A percentile compares a stretch with the other conserved stretches of the same genome.
These are phyloP conservation scores for Marisa cornuarietis DNA, from an alignment of 1,140 invertebrate species.

Conservation along the genomic window DNA sequence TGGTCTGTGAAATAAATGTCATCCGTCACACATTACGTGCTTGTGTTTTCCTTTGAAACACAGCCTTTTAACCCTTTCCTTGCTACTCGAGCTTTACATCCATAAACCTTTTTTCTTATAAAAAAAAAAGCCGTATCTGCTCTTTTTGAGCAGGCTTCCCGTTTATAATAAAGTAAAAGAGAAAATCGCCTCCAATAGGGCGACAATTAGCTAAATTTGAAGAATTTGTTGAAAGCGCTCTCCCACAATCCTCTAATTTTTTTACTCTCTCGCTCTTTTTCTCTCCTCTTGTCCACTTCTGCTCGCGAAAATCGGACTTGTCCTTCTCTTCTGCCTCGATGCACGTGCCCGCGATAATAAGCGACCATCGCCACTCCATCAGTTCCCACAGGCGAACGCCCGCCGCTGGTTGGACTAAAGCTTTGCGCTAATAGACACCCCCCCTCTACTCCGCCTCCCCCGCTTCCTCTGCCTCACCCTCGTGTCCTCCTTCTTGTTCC, in stretches of 20 bases:
- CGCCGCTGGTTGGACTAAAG: not conserved
- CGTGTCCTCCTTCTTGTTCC: not conserved
- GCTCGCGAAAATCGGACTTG: not conserved
- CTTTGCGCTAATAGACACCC: not conserved
- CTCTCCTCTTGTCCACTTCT: no score
- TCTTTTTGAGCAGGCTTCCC: not conserved
- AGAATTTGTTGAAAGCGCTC: not conserved
- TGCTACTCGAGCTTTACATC: not conserved
- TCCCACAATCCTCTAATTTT: not conserved
- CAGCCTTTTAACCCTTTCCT: not conserved
- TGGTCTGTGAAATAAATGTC: not conserved
- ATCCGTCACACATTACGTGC: not conserved
- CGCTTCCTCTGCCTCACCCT: not conserved
- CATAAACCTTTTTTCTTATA: not conserved
- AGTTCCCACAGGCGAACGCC: constrained; percentile 3
- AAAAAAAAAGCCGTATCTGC: not conserved
- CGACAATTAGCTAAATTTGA: not conserved
- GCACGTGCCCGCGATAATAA: not conserved
- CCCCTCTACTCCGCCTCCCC: not conserved
- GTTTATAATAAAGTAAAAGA: no score
- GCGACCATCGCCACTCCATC: not conserved
- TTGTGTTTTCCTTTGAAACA: not conserved
- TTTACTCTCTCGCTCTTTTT: not conserved
- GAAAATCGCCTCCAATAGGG: not conserved
- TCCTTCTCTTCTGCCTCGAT: not conserved